Conservation (phyloP, 2,888 invertebrate genomes). For the Macrostomum cliftonense region DNA sequence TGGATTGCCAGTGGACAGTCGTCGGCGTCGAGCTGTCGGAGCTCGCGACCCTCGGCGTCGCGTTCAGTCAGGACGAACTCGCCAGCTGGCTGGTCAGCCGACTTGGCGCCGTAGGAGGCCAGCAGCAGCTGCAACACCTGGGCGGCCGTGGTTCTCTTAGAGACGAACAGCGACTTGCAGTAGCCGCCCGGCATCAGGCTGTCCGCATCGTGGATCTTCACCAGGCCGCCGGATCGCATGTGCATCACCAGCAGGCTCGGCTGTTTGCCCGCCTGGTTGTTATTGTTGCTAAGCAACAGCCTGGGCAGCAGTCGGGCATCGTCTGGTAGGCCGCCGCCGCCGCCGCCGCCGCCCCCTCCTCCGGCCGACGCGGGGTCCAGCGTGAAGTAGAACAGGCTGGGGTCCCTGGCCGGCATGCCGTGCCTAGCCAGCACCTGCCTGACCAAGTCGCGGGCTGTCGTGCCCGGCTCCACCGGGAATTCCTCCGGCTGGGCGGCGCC, state of each 20-base stretch:
- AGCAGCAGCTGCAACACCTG: conserved; percentile 64
- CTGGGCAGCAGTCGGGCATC: conserved; percentile 13
- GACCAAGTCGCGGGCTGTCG: conserved; percentile 49
- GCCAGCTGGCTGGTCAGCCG: too few relatives aligned
- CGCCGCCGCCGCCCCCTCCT: not conserved
- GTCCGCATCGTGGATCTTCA: conserved; percentile 74
- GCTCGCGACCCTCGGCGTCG: conserved; percentile 49
- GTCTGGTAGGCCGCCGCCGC: conserved; percentile 5
- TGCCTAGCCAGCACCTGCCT: conserved; percentile 64
- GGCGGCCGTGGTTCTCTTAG: conserved; percentile 68
- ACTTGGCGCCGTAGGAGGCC: conserved; percentile 38
- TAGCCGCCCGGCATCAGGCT: conserved; percentile 65
- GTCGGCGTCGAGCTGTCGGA: conserved; percentile 62
- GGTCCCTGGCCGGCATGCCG: conserved; percentile 74
- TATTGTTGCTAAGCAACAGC: conserved; percentile 14
- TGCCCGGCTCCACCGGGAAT: too few relatives aligned
- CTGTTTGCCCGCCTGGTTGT: conserved; percentile 1
- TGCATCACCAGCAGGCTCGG: conserved; percentile 49
- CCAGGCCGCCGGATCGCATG: conserved; percentile 68
- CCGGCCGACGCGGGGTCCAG: too few relatives aligned
- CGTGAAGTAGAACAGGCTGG: conserved; percentile 71
- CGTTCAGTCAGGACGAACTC: conserved; percentile 42
- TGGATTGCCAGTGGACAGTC: conserved; percentile 65
- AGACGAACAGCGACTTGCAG: conserved; percentile 72
- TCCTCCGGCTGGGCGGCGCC: too few relatives aligned